Base-by-base conservation (phyloP, 2,797 vertebrate species). In the Podargus strigoides region DNA sequence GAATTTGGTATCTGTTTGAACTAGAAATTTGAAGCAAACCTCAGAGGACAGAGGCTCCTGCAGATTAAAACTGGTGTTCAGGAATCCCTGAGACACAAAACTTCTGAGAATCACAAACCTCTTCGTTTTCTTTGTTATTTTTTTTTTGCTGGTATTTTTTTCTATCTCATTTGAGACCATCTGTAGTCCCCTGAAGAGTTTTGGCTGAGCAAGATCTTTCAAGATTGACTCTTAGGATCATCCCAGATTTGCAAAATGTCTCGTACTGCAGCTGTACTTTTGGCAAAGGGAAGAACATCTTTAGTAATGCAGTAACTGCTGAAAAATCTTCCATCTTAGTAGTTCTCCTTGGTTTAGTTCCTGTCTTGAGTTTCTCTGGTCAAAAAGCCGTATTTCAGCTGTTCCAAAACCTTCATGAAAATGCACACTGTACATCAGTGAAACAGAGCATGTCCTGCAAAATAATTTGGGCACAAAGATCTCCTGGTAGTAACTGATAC, bases 1-100 rank as follows among this genome's bases (percentile, higher is more conserved):
- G 93, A 86, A 88, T 95, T 90, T 93, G 60, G 2, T 69, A 28
- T 52, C 75, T 92, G 76, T 90, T 95, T 94, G 92, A 95, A 90
- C 79, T 81, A 21, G 58, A 79, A 93, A 70, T 92, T 59, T 82
- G 66, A 96, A 70, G 56, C 47, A 93, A 93, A 93, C 66, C 87
- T 86, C 91, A 73, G 69, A 88, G 73, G 73, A 79, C 37, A 73
- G 63, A 89, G 86, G 36, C 55, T 86, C 30, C 34, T 84, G 69
- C 56, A 56, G 87, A 81, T 69, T 81, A 81, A 87, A 93, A 86
- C 12, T 75, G 50, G 18, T 89, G 95, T 87, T 77, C 62, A 86
- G 50, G 85, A 90, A 91, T 63, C 32, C 23, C 37, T 46, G 34
- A 91, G 85, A 93, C 9, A 22, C 7, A 19, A 78, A 92, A 59